Percentiles rank a stretch among this genome's conserved stretches.
phyloP scores from a whole-genome alignment of 2,888 invertebrate genomes.

The Diaphora mendica region DNA sequence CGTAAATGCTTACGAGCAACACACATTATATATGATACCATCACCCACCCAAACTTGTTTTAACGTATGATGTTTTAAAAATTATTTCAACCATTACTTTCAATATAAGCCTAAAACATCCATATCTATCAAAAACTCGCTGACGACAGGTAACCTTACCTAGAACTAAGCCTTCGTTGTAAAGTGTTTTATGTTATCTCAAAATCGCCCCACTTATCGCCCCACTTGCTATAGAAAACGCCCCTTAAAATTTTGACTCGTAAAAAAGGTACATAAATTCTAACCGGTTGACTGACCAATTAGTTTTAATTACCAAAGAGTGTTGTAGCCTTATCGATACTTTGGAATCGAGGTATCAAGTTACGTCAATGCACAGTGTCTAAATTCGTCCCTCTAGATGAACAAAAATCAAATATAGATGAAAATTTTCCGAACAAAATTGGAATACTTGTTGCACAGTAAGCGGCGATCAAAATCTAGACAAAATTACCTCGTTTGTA shows the following conservation, averaged over 20 bases:
- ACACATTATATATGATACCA: background rate
- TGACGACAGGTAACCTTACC: background rate
- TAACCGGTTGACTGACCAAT: constrained; percentile 62
- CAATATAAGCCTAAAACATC: background rate
- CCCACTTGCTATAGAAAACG: constrained; percentile 16
- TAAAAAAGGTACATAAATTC: constrained; percentile 58
- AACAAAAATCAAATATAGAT: constrained; percentile 22
- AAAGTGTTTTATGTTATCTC: constrained; percentile 4
- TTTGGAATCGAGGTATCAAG: constrained; percentile 47
- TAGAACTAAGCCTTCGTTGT: background rate
- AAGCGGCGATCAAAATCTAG: constrained; percentile 31
- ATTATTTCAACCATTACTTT: background rate
- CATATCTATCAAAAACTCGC: background rate
- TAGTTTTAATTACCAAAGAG: constrained; percentile 68
- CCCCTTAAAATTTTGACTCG: constrained; percentile 34
- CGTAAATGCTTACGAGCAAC: background rate
- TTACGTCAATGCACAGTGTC: constrained; percentile 43
- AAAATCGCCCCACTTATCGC: constrained; percentile 16
- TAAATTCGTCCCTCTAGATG: background rate
- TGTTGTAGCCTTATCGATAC: constrained; percentile 51
- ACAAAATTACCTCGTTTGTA: constrained; percentile 34
- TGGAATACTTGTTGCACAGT: constrained; percentile 24
- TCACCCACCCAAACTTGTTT: background rate
- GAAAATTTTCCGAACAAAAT: constrained; percentile 18
- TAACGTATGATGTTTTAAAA: background rate